Evolutionary conservation across 1,140 invertebrate genomes (phyloP), one percentile per base, ranked within the genome.

Genomic region (Sminthurides bifidus): DNA sequence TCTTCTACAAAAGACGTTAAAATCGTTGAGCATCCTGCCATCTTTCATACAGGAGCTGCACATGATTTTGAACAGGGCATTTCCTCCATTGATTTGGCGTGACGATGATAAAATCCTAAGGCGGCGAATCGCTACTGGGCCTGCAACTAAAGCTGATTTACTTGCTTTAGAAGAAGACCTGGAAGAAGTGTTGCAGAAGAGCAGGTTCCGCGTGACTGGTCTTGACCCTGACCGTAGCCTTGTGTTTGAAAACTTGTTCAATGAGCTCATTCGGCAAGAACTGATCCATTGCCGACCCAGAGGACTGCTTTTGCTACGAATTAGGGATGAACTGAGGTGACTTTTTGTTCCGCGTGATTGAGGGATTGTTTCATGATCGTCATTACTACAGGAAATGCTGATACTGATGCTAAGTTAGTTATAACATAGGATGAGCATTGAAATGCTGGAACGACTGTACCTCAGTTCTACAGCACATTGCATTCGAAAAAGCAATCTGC

Each of bases 281-380:
- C 17, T 49, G 4, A 49, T 49, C 4, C 6, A 8, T 19, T 49
- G 46, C 21, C 27, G 4, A n/a, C 46, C 46, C 21, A 3, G 46
- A 5, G 46, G 46, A 6, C 26, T 49, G 4, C 46, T 31, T 21
- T 23, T 49, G 4, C 29, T 49, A 8, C 6, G 46, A 10, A 49
- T 49, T 8, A 4, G 46, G 14, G 46, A 49, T 33, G 46, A 49
- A 49, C 17, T 49, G 4, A 3, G 46, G 44, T 48, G n/a, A n/a
- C n/a, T n/a, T n/a, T n/a, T n/a, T n/a, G n/a, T n/a, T n/a, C n/a
- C n/a, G n/a, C n/a, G n/a, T n/a, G n/a, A n/a, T n/a, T n/a, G n/a
- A n/a, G n/a, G n/a, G n/a, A n/a, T n/a, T n/a, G n/a, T n/a, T n/a
- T n/a, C n/a, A n/a, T n/a, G n/a, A n/a, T n/a, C n/a, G n/a, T n/a